Percentiles rank a stretch among this genome's conserved stretches.
Conservation (phyloP, 2,113 vertebrate species). For the Ciconia maguari region DNA sequence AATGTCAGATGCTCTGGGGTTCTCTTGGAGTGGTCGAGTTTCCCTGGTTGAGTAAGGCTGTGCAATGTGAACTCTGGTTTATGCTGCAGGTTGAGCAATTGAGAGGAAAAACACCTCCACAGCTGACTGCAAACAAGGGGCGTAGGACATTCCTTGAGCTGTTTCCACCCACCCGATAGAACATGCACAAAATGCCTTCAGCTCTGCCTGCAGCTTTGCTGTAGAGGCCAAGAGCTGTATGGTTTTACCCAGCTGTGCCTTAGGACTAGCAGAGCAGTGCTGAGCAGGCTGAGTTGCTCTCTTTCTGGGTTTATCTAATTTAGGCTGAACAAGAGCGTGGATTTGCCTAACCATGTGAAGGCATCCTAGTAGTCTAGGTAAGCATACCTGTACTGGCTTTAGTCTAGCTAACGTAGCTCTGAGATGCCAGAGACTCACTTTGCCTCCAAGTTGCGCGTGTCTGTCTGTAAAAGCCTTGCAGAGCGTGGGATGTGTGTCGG, state of each 20-base stretch:
- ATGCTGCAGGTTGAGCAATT: background rate
- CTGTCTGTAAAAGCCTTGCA: background rate
- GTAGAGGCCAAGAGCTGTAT: background rate
- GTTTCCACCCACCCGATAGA: background rate
- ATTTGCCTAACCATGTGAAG: background rate
- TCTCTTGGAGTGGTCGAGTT: accelerated
- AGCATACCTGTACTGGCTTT: background rate
- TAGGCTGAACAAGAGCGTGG: background rate
- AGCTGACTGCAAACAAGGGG: background rate
- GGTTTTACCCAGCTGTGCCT: background rate
- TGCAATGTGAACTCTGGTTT: background rate
- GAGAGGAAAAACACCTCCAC: background rate
- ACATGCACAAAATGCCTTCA: background rate
- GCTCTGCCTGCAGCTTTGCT: background rate
- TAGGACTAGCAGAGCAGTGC: background rate
- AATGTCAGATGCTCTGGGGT: background rate
- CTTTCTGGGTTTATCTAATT: background rate
- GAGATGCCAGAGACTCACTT: background rate
- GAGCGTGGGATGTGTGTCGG: background rate
- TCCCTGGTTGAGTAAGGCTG: background rate
- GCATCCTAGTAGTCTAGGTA: background rate
- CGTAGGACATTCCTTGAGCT: background rate
- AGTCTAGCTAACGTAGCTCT: background rate
- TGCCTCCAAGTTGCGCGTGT: accelerated
- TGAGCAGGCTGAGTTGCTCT: background rate